Base-by-base conservation (phyloP, 1,140 invertebrate species). In the Drosophila funebris region DNA sequence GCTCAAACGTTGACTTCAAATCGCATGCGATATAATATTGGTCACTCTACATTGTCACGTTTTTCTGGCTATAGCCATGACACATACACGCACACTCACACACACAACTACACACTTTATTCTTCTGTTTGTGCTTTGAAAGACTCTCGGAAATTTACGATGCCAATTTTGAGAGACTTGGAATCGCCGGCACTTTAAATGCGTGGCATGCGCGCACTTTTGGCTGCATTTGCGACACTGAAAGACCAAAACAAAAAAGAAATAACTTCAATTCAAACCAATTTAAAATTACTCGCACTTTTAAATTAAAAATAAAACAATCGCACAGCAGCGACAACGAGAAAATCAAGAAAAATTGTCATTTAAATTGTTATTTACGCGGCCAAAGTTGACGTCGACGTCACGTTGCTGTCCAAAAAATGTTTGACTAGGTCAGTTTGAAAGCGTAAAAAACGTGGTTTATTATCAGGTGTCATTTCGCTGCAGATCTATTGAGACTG, bases 351-450 rank as follows among this genome's bases (percentile, higher is more conserved):
- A 66, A 72, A 72, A 84, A 85, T 82, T 79, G 78, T 83, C 82
- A 87, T 83, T 88, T 83, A 71, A 82, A 88, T 88, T 83, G 83
- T 72, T 66, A 78, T 76, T 80, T 78, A 87, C 78, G 81, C 81
- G 80, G 46, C 60, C 68, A 63, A n/a, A 46, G n/a, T n/a, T 14
- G 44, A 56, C 33, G n/a, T 5, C n/a, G 27, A 60, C 43, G 46
- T 8, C 9, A 33, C 16, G 27, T n/a, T 22, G 29, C 14, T 37
- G 36, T 11, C 46, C 41, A 53, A 60, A 72, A 33, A 52, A 16
- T 52, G 29, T 61, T 67, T 56, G 71, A 73, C 71, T 73, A 73
- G 71, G 71, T 73, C 71, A 73, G 46, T 60, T 67, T 60, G 53
- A 27, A 46, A 52, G 11, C 61, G 64, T 39, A 46, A 33, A 33